A percentile compares a stretch with the other conserved stretches of the same genome.
Evolutionary conservation across 1,140 invertebrate genomes (phyloP).

Genomic region (Eupeodes corollae): DNA sequence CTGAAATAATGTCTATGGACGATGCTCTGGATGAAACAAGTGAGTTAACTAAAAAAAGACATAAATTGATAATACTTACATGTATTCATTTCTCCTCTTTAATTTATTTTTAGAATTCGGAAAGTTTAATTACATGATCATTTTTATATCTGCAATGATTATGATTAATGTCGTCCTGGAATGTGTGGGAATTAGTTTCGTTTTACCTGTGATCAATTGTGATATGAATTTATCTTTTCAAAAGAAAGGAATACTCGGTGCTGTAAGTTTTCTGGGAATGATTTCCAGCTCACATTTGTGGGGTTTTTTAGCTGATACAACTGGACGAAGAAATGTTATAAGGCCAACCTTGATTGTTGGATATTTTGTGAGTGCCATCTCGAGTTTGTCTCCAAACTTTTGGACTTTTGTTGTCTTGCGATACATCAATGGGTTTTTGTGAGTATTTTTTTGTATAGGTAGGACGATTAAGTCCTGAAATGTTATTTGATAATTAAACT

Average conservation of each 20-base stretch:
- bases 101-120: too few species aligned
- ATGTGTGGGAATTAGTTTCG: conserved; percentile 41
- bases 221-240: conserved; percentile 47
- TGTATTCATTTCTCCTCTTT: too few species aligned
- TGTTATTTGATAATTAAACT: too few species aligned
- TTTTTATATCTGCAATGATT: too few species aligned
- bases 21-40: too few species aligned
- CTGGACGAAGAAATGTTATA: conserved; percentile 54
- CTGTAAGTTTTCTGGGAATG: conserved; percentile 39
- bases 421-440: conserved; percentile 7
- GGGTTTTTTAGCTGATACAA: conserved; percentile 64
- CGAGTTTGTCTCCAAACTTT: conserved; percentile 3
- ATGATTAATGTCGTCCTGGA: too few species aligned
- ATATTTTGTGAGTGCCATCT: neutral
- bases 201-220: conserved; percentile 52
- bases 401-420: conserved; percentile 2
- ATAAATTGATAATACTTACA: too few species aligned
- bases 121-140: too few species aligned
- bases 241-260: conserved; percentile 45
- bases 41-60: too few species aligned
- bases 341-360: conserved; percentile 21
- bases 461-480: too few species aligned
- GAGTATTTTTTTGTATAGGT: neutral
- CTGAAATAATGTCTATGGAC: too few species aligned
- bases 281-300: conserved; percentile 48